phyloP scores from a whole-genome alignment of 35 echinoderm and acorn worm species.

The Apostichopus californicus region DNA sequence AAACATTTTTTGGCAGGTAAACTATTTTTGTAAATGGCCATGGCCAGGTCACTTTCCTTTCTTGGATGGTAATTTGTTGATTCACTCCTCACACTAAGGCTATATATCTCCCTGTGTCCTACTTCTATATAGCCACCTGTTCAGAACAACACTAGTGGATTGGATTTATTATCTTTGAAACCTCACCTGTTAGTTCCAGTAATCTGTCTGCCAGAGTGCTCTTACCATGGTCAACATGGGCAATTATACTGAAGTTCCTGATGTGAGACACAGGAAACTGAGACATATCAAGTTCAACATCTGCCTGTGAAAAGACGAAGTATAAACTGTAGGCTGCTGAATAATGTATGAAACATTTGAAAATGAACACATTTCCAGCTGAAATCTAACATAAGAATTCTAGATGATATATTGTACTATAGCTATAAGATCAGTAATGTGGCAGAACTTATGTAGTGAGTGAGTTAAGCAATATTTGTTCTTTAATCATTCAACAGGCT shows the following conservation, averaged over 20 bases:
- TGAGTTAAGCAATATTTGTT: not conserved
- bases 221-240: conserved; percentile 95
- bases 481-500: not conserved
- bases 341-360: not conserved
- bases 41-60: too few relatives aligned
- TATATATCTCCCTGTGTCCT: too few relatives aligned
- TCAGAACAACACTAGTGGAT: too few relatives aligned
- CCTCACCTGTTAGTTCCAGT: conserved; percentile 75
- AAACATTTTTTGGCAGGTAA: too few relatives aligned
- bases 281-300: conserved; percentile 63
- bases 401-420: not conserved
- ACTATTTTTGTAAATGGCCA: too few relatives aligned
- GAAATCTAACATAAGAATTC: not conserved
- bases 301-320: not conserved
- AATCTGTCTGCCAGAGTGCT: conserved; percentile 93
- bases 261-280: conserved; percentile 77
- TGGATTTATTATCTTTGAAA: too few relatives aligned
- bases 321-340: not conserved
- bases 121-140: too few relatives aligned
- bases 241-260: conserved; percentile 92
- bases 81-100: too few relatives aligned
- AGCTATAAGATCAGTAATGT: not conserved
- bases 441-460: not conserved
- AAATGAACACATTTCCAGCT: too few relatives aligned
- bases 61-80: too few relatives aligned